These are phyloP conservation scores for Drosophila orena DNA, from an alignment of 1,140 invertebrate species.

Conservation along the genomic window DNA sequence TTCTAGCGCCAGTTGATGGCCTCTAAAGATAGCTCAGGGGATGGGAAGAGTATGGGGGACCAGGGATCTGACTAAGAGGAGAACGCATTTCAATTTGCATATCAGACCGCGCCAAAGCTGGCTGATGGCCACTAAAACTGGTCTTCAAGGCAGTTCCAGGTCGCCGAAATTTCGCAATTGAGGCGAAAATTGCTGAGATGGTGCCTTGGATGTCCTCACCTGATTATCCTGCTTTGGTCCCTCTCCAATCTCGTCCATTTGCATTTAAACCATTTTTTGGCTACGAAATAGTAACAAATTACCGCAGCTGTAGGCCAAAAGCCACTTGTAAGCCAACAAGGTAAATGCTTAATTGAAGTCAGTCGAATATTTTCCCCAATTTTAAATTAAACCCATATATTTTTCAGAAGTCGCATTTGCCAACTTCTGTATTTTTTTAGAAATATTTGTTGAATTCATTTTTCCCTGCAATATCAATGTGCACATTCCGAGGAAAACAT, in stretches of 20 bases:
- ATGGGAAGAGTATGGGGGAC: not conserved
- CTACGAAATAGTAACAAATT: not conserved
- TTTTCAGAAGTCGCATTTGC: not conserved
- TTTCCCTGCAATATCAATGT: not conserved
- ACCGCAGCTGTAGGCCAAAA: conserved; percentile 13
- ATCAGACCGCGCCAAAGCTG: conserved; percentile 33
- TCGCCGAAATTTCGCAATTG: conserved; percentile 35
- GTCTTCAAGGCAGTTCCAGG: conserved; percentile 19
- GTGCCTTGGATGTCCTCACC: conserved; percentile 13
- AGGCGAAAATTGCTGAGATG: conserved; percentile 31
- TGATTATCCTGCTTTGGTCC: conserved; percentile 27
- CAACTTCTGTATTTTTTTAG: not conserved
- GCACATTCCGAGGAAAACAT: conserved; percentile 4
- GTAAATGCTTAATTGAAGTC: not conserved
- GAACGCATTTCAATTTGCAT: conserved; percentile 79
- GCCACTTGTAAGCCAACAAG: not conserved
- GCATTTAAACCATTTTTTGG: conserved; percentile 68
- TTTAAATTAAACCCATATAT: not conserved
- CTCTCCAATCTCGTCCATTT: conserved; percentile 35
- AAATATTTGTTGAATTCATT: not conserved
- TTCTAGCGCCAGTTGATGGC: not conserved
- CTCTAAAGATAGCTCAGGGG: not conserved
- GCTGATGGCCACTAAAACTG: conserved; percentile 46
- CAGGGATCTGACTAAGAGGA: conserved; percentile 1
- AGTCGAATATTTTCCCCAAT: not conserved